Evolutionary conservation across 92 coral and sea anemone species (phyloP), one percentile per base, ranked within the genome.

Genomic region (Desmophyllum pertusum): DNA sequence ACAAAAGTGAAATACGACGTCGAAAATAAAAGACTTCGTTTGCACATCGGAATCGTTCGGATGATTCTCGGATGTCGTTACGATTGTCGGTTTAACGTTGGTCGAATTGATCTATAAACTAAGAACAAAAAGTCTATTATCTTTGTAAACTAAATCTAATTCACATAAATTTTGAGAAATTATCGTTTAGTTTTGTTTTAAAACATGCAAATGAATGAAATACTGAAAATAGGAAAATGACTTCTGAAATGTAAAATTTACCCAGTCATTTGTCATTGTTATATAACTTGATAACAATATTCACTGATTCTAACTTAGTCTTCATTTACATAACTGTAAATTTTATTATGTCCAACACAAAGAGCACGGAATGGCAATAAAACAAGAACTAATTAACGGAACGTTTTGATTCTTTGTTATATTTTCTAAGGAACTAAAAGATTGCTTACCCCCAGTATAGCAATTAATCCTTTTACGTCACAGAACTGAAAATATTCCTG

Each of bases 391-490:
- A 48, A 79, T 79, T 66, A 37, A 67, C 30, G 57, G 38, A 67
- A 1, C 68, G 66, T 45, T 67, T 37, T 39, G 3, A 37, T 38
- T 70, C 27, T 23, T 50, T 80, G 84, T 67, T 69, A 18, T 40
- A 10, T 62, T 30, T 62, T 38, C 30, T 40, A 42, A 57, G 55
- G 4, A 35, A 15, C 6, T 7, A 46, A 5, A 43, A 33, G 43
- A 80, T 66, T 48, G 45, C n/a, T n/a, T 46, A 17, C 61, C 84
- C 21, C 36, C 39, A 50, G 55, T 80, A 65, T 14, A 30, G 76
- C 40, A 33, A 68, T 50, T 37, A 35, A 69, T 69, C 76, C 72
- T 21, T 35, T 37, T 13, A 37, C 75, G 84, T 80, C 76, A 67
- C 48, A 80, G 37, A 30, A 66, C 43, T 46, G 72, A 31, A 21